Evolutionary conservation across 2,797 vertebrate species (phyloP).

Genomic region (Sylvia borin): DNA sequence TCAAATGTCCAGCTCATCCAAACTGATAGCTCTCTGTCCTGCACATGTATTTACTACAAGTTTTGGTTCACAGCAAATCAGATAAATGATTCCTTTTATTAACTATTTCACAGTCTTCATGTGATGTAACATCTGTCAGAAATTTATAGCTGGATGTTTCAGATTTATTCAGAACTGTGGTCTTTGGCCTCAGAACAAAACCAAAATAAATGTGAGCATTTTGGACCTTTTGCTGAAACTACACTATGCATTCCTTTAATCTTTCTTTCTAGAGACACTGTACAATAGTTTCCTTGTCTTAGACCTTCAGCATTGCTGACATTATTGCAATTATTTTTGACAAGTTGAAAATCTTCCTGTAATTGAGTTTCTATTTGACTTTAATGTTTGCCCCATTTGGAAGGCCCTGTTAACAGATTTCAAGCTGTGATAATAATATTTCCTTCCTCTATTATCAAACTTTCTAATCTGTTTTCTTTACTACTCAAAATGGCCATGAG

Average conservation of each 20-base stretch:
- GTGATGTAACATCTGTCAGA: constrained; percentile 53
- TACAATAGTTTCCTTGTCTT: constrained; percentile 74
- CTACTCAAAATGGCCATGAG: constrained; percentile 26
- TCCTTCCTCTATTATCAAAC: constrained; percentile 76
- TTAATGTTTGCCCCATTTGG: constrained; percentile 72
- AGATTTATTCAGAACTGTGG: constrained; percentile 52
- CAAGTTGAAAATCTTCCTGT: constrained; percentile 78
- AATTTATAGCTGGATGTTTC: constrained; percentile 20
- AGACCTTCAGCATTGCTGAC: constrained; percentile 66
- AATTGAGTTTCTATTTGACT: constrained; percentile 79
- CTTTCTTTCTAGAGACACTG: constrained; percentile 43
- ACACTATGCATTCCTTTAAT: constrained; percentile 56
- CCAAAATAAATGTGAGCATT: constrained; percentile 58
- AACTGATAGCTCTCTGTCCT: background rate
- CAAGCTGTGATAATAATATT: constrained; percentile 77
- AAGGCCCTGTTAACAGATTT: constrained; percentile 75
- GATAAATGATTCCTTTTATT: constrained; percentile 39
- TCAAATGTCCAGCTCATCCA: background rate
- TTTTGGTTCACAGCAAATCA: constrained; percentile 18
- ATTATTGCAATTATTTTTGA: constrained; percentile 79
- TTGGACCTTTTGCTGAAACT: constrained; percentile 33
- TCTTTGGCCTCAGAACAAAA: constrained; percentile 61
- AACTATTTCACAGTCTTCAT: background rate
- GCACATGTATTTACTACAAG: background rate
- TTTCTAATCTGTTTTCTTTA: constrained; percentile 75